Evolutionary conservation across 2,888 invertebrate species (phyloP).

Genomic region (Lutraria lutraria): DNA sequence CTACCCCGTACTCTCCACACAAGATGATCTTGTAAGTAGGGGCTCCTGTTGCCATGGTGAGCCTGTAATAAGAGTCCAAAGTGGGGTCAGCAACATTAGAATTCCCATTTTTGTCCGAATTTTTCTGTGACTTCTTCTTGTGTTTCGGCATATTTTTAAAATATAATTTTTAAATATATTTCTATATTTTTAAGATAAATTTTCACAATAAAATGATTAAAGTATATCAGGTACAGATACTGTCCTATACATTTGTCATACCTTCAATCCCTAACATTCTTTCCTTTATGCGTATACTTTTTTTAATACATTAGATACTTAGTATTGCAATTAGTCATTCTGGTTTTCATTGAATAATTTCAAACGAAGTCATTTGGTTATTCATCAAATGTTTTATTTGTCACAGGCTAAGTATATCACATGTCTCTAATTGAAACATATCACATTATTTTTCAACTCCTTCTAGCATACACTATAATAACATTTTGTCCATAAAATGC

Average conservation of each 20-base stretch:
- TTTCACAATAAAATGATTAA: too few relatives aligned
- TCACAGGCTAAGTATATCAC: neutral
- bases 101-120: slow-evolving; percentile 46
- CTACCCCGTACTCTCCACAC: slow-evolving; percentile 98
- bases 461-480: neutral
- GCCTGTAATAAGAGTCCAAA: slow-evolving; percentile 66
- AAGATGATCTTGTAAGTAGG: slow-evolving; percentile 92
- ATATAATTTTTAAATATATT: neutral
- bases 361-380: slow-evolving; percentile 11
- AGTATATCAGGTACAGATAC: too few relatives aligned
- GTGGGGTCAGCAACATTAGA: slow-evolving; percentile 13
- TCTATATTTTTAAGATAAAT: neutral
- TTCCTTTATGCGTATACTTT: neutral
- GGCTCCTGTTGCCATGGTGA: slow-evolving; percentile 82
- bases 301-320: neutral
- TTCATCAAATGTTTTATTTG: neutral
- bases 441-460: neutral
- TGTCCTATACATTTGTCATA: neutral
- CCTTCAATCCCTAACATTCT: neutral
- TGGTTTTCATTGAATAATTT: slow-evolving; percentile 1
- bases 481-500: neutral
- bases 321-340: neutral
- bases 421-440: neutral
- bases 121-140: slow-evolving; percentile 42
- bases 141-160: slow-evolving; percentile 43